phyloP scores from a whole-genome alignment of 2,888 invertebrate genomes.

The Perithous albicinctus region DNA sequence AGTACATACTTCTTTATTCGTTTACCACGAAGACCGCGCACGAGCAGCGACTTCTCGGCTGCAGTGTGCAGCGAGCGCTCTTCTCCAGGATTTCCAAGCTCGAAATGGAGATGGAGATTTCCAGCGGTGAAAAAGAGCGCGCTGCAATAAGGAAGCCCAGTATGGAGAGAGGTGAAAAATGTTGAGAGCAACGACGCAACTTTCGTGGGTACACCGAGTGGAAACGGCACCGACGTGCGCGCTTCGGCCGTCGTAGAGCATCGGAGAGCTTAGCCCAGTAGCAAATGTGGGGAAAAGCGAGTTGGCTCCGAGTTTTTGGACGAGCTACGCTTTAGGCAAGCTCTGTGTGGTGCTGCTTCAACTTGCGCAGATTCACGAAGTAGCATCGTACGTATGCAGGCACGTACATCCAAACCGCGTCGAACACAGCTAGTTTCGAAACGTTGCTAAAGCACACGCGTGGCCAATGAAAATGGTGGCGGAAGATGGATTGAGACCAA shows the following conservation, averaged over 20 bases:
- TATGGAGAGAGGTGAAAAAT: slow-evolving; percentile 6
- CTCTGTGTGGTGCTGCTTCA: slow-evolving; percentile 38
- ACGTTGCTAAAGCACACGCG: slow-evolving; percentile 34
- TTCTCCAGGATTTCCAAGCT: slow-evolving; percentile 65
- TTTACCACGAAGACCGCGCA: slow-evolving; percentile 66
- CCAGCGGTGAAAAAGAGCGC: background rate
- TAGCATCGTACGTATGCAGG: slow-evolving; percentile 8
- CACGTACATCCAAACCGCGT: slow-evolving; percentile 11
- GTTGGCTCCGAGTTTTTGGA: slow-evolving; percentile 49
- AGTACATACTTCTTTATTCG: slow-evolving; percentile 61
- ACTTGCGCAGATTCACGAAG: slow-evolving; percentile 50
- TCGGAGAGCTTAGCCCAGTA: background rate
- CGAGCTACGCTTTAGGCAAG: background rate
- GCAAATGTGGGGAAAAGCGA: slow-evolving; percentile 40
- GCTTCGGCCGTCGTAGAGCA: slow-evolving; percentile 34
- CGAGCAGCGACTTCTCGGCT: slow-evolving; percentile 20
- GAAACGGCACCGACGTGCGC: background rate
- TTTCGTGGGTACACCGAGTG: slow-evolving; percentile 38
- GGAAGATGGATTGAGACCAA: slow-evolving; percentile 41
- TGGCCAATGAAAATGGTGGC: slow-evolving; percentile 43
- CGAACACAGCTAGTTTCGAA: slow-evolving; percentile 41
- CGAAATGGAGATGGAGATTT: slow-evolving; percentile 68
- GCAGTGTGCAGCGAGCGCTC: slow-evolving; percentile 44
- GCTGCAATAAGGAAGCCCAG: slow-evolving; percentile 31
- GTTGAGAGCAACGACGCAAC: slow-evolving; percentile 35